phyloP scores from a whole-genome alignment of 92 coral and sea anemone genomes.

The Porites evermanni region DNA sequence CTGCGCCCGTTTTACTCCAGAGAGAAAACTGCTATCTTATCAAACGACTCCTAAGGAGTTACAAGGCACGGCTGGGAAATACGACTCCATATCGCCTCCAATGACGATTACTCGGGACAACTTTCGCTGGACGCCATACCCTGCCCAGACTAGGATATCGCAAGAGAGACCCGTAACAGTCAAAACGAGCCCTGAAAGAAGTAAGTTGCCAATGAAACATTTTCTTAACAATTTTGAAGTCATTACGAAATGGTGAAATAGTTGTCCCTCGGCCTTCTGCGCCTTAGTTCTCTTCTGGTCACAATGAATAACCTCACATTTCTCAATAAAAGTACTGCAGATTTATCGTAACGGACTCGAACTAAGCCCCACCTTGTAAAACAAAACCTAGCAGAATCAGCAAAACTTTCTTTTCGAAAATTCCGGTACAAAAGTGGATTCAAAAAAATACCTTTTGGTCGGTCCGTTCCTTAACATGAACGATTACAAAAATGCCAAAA shows the following conservation, averaged over 20 bases:
- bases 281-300: too few relatives aligned
- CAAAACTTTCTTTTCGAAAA: too few relatives aligned
- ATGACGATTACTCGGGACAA: constrained; percentile 42
- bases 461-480: too few relatives aligned
- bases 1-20: constrained; percentile 76
- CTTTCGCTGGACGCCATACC: constrained; percentile 67
- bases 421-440: too few relatives aligned
- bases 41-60: constrained; percentile 37
- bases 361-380: too few relatives aligned
- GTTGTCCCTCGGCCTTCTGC: too few relatives aligned
- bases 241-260: not conserved
- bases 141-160: constrained; percentile 13
- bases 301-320: too few relatives aligned
- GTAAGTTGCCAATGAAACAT: constrained; percentile 26
- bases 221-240: not conserved
- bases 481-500: too few relatives aligned
- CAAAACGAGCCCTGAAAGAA: constrained; percentile 46
- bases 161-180: constrained; percentile 13
- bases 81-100: constrained; percentile 23
- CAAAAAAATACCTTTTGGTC: too few relatives aligned
- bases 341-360: too few relatives aligned
- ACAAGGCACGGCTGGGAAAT: constrained; percentile 25
- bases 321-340: too few relatives aligned
- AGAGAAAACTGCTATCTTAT: constrained; percentile 55
- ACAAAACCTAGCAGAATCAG: too few relatives aligned